Evolutionary conservation across 53 echinoderm and acorn worm species (phyloP).

Genomic region (Luidia sarsii): DNA sequence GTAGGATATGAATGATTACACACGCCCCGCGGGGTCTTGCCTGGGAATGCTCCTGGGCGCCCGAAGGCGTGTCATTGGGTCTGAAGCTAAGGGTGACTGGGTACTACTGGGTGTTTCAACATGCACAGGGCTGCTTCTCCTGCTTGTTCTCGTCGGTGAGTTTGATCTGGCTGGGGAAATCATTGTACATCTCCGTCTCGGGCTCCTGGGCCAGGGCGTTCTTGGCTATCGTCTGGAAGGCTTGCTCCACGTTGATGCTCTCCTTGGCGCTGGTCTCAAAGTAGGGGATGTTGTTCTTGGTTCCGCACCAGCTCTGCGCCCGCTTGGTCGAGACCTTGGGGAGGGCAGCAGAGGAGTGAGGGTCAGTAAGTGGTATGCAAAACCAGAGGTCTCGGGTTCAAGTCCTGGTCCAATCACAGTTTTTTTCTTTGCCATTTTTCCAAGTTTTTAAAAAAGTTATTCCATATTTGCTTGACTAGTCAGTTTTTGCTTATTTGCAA

Average conservation of each 20-base stretch:
- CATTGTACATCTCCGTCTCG: constrained; percentile 89
- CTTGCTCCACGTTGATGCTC: constrained; percentile 99
- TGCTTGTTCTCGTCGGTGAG: constrained; percentile 86
- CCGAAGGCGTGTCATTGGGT: constrained; percentile 17
- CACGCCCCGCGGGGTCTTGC: too few relatives aligned
- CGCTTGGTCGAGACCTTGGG: constrained; percentile 93
- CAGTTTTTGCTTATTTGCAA: too few relatives aligned
- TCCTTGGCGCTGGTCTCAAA: constrained; percentile 99
- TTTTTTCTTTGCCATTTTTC: too few relatives aligned
- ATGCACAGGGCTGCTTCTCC: constrained; percentile 75
- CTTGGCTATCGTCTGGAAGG: constrained; percentile 99
- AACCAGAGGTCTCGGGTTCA: too few relatives aligned
- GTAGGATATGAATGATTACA: too few relatives aligned
- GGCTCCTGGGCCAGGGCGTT: constrained; percentile 99
- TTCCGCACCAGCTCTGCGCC: constrained; percentile 97
- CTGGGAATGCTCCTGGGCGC: neutral
- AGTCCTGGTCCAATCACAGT: too few relatives aligned
- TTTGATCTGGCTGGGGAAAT: constrained; percentile 93
- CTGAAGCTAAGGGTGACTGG: neutral
- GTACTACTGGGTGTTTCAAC: constrained; percentile 69
- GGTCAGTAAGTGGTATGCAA: too few relatives aligned
- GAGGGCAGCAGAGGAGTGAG: too few relatives aligned
- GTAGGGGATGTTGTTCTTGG: constrained; percentile 99
- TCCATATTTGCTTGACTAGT: too few relatives aligned
- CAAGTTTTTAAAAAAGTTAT: neutral